Conservation (phyloP, 2,113 vertebrate genomes). For the Rhineura floridana region DNA sequence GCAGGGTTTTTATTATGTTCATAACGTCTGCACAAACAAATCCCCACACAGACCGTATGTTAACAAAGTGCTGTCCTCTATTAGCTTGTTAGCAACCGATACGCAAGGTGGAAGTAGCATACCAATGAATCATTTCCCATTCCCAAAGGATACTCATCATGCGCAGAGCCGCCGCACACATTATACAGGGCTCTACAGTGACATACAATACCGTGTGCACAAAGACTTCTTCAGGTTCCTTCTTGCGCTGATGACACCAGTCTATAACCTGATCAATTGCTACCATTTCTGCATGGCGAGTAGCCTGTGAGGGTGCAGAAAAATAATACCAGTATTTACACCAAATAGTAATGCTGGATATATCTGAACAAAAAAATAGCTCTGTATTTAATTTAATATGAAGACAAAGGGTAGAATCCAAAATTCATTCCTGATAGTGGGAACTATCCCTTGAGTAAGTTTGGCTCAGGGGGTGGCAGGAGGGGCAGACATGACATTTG, state of each 20-base stretch:
- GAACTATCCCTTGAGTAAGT: neutral
- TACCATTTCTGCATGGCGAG: conserved; percentile 95
- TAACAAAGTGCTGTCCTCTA: neutral
- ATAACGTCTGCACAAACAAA: neutral
- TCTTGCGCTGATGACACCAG: conserved; percentile 79
- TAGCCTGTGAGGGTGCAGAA: conserved; percentile 79
- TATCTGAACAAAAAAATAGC: neutral
- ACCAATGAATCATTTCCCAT: neutral
- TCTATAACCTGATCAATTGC: conserved; percentile 88
- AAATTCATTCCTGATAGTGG: neutral
- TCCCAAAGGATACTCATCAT: conserved; percentile 89
- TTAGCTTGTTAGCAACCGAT: neutral
- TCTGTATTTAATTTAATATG: conserved; percentile 7
- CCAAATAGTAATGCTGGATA: neutral
- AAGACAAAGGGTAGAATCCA: neutral
- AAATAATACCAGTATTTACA: conserved; percentile 39
- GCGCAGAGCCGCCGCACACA: conserved; percentile 92
- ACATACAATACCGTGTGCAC: conserved; percentile 83
- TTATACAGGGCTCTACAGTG: conserved; percentile 95
- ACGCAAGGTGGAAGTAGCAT: neutral
- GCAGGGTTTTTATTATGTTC: neutral
- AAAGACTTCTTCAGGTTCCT: conserved; percentile 77
- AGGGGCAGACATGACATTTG: too few relatives aligned
- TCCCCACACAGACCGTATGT: neutral
- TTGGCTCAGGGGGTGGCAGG: neutral